Base-by-base conservation (phyloP, 2,888 invertebrate genomes). In the Zelleria hepariella region DNA sequence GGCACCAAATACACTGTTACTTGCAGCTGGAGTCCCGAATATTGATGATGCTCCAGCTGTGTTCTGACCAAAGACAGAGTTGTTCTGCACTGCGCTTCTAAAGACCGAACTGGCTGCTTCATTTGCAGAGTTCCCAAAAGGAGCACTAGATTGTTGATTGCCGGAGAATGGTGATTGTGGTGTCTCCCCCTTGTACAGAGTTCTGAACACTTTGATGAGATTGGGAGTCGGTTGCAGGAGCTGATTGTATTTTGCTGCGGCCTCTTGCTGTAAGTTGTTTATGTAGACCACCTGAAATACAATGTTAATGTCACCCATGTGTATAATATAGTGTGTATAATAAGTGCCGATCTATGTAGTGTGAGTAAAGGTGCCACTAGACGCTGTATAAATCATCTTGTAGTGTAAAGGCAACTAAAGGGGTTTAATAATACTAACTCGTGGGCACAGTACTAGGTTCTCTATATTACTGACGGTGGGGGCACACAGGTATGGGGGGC, bases 51-150 rank as follows among this genome's bases (percentile, higher is more conserved):
- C 63, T 4, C 64, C 49, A 42, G 49, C 49, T 24, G 21, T 55
- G 57, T 58, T 68, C 59, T 67, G 73, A 15, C 64, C 66, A 53
- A 72, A 70, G 3, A 64, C 63, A 10, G 71, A 63, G 23, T 67
- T 57, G 51, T 66, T 72, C 61, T 80, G 81, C 2, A 71, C 68
- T 6, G 82, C 82, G 65, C 72, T 78, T 3, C 76, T 71, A 60
- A 86, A 86, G 59, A 86, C 63, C 7, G 83, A 81, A 27, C 82
- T 70, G 23, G 80, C 81, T 24, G 70, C 61, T 24, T 61, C 60
- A 56, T 60, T 62, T 7, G 48, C 18, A 6, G 47, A 58, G 32
- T n/a, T 60, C 27, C 1, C 65, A 63, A 52, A 67, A 64, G 58
- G 5, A n/a, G 59, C 57, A 15, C 15, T 42, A 47, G 64, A 66